These are phyloP conservation scores for Trypoxylon attenuatum DNA, from an alignment of 2,888 invertebrate genomes.

Conservation along the genomic window DNA sequence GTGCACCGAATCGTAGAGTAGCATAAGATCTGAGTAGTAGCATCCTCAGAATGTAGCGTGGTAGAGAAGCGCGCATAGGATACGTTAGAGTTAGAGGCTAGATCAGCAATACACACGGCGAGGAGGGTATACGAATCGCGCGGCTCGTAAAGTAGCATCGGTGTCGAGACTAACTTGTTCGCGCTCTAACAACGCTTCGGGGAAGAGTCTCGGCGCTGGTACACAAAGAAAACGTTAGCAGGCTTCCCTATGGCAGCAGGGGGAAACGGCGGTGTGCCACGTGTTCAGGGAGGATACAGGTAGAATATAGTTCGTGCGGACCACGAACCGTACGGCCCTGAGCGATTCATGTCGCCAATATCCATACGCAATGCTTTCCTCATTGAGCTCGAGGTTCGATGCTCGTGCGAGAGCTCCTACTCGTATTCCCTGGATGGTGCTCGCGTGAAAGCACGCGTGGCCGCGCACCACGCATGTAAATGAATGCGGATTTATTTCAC, in stretches of 20 bases:
- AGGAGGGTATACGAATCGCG: constrained; percentile 26
- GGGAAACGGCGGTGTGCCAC: constrained; percentile 12
- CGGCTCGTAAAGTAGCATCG: constrained; percentile 41
- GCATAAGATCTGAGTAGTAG: too few species aligned
- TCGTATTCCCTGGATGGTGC: constrained; percentile 33
- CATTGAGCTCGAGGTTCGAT: constrained; percentile 36
- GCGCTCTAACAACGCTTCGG: constrained; percentile 36
- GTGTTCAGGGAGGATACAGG: background rate
- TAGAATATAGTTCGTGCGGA: constrained; percentile 3
- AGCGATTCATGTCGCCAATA: constrained; percentile 22
- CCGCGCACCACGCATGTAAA: constrained; percentile 43
- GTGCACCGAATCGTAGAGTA: background rate
- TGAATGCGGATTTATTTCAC: constrained; percentile 49
- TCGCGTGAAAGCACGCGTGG: constrained; percentile 16
- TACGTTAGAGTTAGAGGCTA: background rate
- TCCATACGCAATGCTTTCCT: constrained; percentile 42
- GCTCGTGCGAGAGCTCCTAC: constrained; percentile 29
- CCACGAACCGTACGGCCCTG: constrained; percentile 15
- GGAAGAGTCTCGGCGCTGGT: constrained; percentile 25
- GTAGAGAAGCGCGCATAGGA: too few species aligned
- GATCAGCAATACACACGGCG: constrained; percentile 17
- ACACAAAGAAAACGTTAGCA: constrained; percentile 30
- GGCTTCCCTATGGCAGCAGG: constrained; percentile 27
- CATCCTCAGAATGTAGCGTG: too few species aligned
- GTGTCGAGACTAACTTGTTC: constrained; percentile 46